These are phyloP conservation scores for Perdita meconis DNA, from an alignment of 2,888 invertebrate species.

Conservation along the genomic window DNA sequence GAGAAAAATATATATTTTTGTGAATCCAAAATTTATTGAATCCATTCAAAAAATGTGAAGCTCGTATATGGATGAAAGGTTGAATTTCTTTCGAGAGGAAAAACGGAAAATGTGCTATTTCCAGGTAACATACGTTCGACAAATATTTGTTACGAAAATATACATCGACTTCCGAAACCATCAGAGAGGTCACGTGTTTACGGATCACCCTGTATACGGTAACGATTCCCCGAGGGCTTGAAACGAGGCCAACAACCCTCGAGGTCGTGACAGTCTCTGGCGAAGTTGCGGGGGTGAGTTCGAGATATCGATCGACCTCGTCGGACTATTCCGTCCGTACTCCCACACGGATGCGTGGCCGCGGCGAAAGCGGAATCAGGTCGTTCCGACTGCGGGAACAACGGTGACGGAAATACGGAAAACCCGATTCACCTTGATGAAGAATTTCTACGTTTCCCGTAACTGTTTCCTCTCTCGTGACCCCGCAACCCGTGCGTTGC, in stretches of 20 bases:
- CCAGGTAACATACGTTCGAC: no score
- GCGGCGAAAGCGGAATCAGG: conserved; percentile 58
- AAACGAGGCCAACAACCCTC: conserved; percentile 77
- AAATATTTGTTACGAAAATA: no score
- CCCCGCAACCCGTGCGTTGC: no score
- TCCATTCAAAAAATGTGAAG: no score
- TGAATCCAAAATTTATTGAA: no score
- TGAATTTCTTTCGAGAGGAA: no score
- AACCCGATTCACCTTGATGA: conserved; percentile 18
- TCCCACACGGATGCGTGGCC: conserved; percentile 55
- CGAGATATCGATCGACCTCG: conserved; percentile 72
- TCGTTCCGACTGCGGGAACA: conserved; percentile 43
- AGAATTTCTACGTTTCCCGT: background rate
- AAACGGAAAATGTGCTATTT: no score
- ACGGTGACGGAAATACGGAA: conserved; percentile 32
- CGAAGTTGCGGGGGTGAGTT: conserved; percentile 57
- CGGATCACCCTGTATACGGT: conserved; percentile 16
- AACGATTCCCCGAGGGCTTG: conserved; percentile 49
- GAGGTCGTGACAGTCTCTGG: conserved; percentile 48
- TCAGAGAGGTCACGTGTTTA: background rate
- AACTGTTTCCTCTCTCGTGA: no score
- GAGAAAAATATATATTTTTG: no score
- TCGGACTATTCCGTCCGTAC: conserved; percentile 50
- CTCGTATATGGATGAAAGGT: no score
- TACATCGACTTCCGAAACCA: no score